Percentiles rank a stretch among this genome's conserved stretches.
Evolutionary conservation across 1,140 invertebrate genomes (phyloP).

Genomic region (Ruditapes philippinarum): DNA sequence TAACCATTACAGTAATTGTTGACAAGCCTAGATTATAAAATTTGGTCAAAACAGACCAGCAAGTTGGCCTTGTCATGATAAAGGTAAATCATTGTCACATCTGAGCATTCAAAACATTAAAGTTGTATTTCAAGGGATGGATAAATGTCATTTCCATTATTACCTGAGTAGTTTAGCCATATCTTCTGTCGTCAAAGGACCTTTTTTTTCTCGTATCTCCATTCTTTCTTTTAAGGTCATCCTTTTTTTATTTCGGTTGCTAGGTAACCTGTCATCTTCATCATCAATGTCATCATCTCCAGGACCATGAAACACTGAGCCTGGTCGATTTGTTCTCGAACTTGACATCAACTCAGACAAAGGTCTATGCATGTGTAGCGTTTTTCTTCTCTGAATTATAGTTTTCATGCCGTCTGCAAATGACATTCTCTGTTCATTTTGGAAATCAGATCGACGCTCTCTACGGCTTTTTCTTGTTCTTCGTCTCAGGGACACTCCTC

Average conservation of each 20-base stretch:
- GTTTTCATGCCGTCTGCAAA: conserved; percentile 44
- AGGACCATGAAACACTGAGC: background rate
- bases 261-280: conserved; percentile 43
- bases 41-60: too few relatives aligned
- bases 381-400: conserved; percentile 13
- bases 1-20: too few relatives aligned
- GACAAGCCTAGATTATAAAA: too few relatives aligned
- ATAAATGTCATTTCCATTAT: too few relatives aligned
- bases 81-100: too few relatives aligned
- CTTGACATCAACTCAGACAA: background rate
- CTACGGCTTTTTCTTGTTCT: conserved; percentile 13
- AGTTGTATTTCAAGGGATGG: too few relatives aligned
- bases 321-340: background rate
- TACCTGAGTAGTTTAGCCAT: conserved; percentile 42
- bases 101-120: too few relatives aligned
- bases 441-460: background rate
- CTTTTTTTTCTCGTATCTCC: background rate
- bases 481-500: background rate
- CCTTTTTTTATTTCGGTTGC: conserved; percentile 50
- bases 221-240: conserved; percentile 45
- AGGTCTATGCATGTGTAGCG: background rate
- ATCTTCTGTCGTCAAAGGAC: conserved; percentile 15
- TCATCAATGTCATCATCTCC: background rate
- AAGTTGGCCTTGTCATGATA: too few relatives aligned
- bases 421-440: conserved; percentile 1